phyloP scores from a whole-genome alignment of 2,888 invertebrate species.

The Serripes groenlandicus region DNA sequence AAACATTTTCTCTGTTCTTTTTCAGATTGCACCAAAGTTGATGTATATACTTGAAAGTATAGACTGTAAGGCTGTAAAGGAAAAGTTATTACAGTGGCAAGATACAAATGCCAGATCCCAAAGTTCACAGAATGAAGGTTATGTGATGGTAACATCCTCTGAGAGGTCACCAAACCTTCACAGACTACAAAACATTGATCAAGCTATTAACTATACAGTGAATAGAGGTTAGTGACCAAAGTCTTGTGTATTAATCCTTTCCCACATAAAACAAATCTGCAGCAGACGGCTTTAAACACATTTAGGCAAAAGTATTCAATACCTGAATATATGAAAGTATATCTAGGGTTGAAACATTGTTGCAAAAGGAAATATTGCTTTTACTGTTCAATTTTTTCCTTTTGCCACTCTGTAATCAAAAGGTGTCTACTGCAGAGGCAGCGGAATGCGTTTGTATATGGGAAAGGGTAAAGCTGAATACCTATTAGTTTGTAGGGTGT shows the following conservation, averaged over 20 bases:
- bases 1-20: not conserved
- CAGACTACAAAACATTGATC: not conserved
- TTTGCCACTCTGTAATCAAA: not conserved
- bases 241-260: not conserved
- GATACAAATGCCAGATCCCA: not conserved
- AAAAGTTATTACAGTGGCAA: constrained; percentile 30
- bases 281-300: not conserved
- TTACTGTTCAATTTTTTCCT: not conserved
- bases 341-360: not conserved
- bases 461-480: not conserved
- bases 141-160: not conserved
- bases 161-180: not conserved
- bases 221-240: not conserved
- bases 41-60: constrained; percentile 31
- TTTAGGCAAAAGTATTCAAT: not conserved
- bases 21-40: constrained; percentile 49
- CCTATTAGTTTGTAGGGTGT: too few species aligned
- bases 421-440: not conserved
- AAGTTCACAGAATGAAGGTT: not conserved
- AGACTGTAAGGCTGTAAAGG: constrained; percentile 29
- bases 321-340: too few species aligned
- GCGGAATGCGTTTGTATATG: not conserved
- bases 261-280: not conserved
- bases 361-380: not conserved
- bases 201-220: constrained; percentile 12